phyloP scores from a whole-genome alignment of 2,888 invertebrate genomes.

The Chelonus formosanus region DNA sequence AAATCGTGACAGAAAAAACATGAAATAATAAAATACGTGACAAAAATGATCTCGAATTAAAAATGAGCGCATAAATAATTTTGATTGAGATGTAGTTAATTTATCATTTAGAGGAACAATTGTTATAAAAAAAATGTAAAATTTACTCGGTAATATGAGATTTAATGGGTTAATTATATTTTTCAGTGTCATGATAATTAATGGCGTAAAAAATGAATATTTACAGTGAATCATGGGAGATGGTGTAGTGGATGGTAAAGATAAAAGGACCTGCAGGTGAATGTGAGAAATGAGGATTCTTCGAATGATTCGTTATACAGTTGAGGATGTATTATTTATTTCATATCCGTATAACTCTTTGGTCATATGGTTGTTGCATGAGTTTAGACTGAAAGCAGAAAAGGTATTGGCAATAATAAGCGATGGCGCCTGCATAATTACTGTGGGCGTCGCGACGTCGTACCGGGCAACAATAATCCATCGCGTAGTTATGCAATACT shows the following conservation, averaged over 20 bases:
- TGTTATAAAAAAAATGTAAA: too few species aligned
- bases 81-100: too few species aligned
- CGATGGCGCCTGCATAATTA: constrained; percentile 40
- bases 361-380: constrained; percentile 26
- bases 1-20: too few species aligned
- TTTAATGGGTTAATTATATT: too few species aligned
- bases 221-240: neutral
- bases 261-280: constrained; percentile 40
- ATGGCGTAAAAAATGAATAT: too few species aligned
- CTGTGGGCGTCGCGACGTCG: constrained; percentile 27
- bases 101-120: too few species aligned
- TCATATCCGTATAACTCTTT: constrained; percentile 42
- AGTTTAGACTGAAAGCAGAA: constrained; percentile 23
- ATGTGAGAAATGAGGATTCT: constrained; percentile 46
- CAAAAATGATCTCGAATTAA: too few species aligned
- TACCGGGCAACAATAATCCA: constrained; percentile 36
- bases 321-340: constrained; percentile 53
- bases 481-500: constrained; percentile 29
- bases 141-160: too few species aligned
- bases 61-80: too few species aligned
- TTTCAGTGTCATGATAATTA: too few species aligned
- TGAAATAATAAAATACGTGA: too few species aligned
- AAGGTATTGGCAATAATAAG: constrained; percentile 46
- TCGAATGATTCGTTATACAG: constrained; percentile 48
- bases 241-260: constrained; percentile 4